Conservation (phyloP, 2,797 vertebrate genomes). For the Enteromius trimaculatus region DNA sequence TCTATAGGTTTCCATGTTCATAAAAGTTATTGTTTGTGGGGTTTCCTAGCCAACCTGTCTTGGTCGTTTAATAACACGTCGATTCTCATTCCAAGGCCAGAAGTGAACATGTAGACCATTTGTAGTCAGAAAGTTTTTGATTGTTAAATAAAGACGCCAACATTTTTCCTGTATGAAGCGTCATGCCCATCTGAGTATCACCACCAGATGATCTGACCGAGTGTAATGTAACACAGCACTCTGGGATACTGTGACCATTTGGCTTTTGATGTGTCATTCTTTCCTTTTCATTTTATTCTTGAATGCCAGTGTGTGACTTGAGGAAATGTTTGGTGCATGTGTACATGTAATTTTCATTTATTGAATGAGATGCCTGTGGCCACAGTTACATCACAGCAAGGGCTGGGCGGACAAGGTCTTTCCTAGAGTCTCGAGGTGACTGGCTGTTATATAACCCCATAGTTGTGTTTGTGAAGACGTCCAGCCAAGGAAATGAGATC, state of each 20-base stretch:
- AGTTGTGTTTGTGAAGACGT: slow-evolving; percentile 3
- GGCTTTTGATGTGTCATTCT: slow-evolving; percentile 1
- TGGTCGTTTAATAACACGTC: slow-evolving; percentile 14
- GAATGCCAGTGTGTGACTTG: not conserved
- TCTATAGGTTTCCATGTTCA: slow-evolving; percentile 14
- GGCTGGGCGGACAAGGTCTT: slow-evolving; percentile 25
- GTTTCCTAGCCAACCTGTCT: slow-evolving; percentile 41
- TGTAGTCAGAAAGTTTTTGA: slow-evolving; percentile 25
- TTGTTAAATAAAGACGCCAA: slow-evolving; percentile 19
- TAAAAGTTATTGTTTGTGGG: slow-evolving; percentile 35
- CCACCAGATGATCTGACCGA: slow-evolving; percentile 9
- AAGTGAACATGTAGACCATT: slow-evolving; percentile 20
- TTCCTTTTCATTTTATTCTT: slow-evolving; percentile 9
- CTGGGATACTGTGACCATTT: not conserved
- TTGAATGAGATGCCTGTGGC: slow-evolving; percentile 6
- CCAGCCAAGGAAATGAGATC: slow-evolving; percentile 37
- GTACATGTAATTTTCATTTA: not conserved
- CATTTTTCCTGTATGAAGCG: slow-evolving; percentile 8
- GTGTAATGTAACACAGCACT: not conserved
- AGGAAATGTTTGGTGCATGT: not conserved
- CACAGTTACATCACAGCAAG: slow-evolving; percentile 35
- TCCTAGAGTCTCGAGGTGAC: not conserved
- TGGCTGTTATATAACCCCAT: slow-evolving; percentile 33
- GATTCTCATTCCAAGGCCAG: slow-evolving; percentile 22
- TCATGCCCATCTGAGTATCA: slow-evolving; percentile 5